Conservation (phyloP, 2,113 vertebrate genomes). For the Octodon degus region DNA sequence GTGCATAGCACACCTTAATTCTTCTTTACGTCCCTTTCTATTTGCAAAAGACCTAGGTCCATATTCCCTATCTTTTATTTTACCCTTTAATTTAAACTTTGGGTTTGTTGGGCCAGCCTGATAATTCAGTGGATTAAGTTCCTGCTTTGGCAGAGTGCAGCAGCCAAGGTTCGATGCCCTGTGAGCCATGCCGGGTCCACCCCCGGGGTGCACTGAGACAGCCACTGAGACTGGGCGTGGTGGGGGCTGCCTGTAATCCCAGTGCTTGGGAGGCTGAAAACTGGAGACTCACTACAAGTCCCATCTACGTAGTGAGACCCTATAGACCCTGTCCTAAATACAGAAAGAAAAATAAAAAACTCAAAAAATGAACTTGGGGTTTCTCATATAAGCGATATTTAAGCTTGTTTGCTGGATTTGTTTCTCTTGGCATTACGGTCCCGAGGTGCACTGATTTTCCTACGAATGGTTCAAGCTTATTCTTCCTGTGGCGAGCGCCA, state of each 20-base stretch:
- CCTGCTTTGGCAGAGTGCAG: no score
- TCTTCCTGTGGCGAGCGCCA: background rate
- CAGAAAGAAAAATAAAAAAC: no score
- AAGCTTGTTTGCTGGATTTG: background rate
- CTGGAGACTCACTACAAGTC: no score
- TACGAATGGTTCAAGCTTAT: background rate
- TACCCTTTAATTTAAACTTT: background rate
- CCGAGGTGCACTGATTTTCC: background rate
- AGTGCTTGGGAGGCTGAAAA: no score
- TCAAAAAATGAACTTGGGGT: background rate
- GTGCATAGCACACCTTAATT: background rate
- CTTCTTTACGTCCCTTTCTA: background rate
- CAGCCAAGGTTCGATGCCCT: no score
- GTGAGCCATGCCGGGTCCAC: no score
- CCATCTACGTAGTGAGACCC: no score
- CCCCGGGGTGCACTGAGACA: no score
- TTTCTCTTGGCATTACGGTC: background rate
- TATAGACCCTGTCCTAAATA: no score
- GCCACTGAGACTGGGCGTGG: no score
- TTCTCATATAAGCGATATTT: background rate
- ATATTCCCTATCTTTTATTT: background rate
- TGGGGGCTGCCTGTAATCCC: no score
- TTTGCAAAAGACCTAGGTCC: background rate
- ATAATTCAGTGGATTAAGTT: no score
- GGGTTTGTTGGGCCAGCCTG: background rate